These are phyloP conservation scores for Zelleria hepariella DNA, from an alignment of 2,888 invertebrate genomes.

Conservation along the genomic window DNA sequence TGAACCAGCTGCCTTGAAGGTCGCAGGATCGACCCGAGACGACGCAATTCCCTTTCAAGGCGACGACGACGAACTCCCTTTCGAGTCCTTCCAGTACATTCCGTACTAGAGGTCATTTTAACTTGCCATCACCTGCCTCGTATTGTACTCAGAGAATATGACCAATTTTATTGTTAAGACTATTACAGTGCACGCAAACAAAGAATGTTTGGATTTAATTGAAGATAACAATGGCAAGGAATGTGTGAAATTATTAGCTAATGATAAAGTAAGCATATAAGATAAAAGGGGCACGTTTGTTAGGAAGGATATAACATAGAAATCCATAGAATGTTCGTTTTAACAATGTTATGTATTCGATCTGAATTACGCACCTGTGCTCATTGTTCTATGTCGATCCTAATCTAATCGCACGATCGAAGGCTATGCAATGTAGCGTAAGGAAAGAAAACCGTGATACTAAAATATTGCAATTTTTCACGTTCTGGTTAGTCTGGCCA, in stretches of 20 bases:
- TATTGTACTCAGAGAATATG: neutral
- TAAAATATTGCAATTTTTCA: neutral
- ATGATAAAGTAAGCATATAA: neutral
- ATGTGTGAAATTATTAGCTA: neutral
- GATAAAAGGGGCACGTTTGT: neutral
- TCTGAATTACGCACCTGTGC: neutral
- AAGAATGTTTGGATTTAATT: neutral
- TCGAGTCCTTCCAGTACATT: conserved; percentile 14
- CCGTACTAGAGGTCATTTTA: neutral
- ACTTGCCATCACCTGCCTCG: neutral
- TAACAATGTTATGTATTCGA: neutral
- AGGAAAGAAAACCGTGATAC: neutral
- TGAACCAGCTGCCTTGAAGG: conserved; percentile 48
- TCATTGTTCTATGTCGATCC: neutral
- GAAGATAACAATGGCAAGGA: neutral
- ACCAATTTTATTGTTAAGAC: neutral
- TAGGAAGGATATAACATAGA: neutral
- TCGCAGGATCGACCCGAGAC: conserved; percentile 17
- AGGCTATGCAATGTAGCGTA: neutral
- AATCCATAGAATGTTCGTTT: neutral
- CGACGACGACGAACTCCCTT: conserved; percentile 23
- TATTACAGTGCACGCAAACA: neutral
- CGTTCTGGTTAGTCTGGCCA: neutral
- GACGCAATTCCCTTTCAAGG: conserved; percentile 10
- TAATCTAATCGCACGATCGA: neutral